Evolutionary conservation across 2,797 vertebrate species (phyloP), one percentile per base, ranked within the genome.

Genomic region (Sebastolobus alascanus): DNA sequence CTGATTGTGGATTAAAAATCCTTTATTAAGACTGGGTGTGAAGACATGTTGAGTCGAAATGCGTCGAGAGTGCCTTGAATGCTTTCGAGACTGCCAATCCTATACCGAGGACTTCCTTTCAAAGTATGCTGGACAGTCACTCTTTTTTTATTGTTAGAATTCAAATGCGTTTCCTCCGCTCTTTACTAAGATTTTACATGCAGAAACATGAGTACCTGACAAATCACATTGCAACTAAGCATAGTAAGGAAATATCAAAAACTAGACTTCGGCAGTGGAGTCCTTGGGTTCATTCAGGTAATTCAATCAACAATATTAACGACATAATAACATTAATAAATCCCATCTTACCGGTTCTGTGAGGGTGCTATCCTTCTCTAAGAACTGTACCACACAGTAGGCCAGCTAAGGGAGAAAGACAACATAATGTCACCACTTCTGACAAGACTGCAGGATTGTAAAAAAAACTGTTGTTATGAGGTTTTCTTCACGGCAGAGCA

Each of bases 361-460:
- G 78, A 99, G 98, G 2, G 98, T 99, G 96, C 98, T 99, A 94
- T 99, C 98, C 96, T 99, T 99, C 93, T 99, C 98, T 55, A 99
- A 92, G 94, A 99, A 99, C 74, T 99, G 98, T 84, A 99, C 98
- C 79, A 99, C 98, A 93, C 98, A 99, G 95, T 99, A 99, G 0
- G 98, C 98, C 96, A 99, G 96, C 98, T 99, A 56, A 50, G n/a
- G 46, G 63, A 75, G 6, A 71, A 11, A 68, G 2, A 68, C 4
- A 4, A 33, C 4, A 38, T 9, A 1, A 50, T 4, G 6, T 38
- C 29, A 55, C 8, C 18, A 50, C 29, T 18, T 40, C 1, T 2
- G 14, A 20, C 3, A 58, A 35, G 63, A 38, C 8, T 2, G 22
- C 10, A 54, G 16, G 2, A 5, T 4, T 54, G n/a, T 50, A 46